A percentile compares a stretch with the other conserved stretches of the same genome.
phyloP scores from a whole-genome alignment of 2,797 vertebrate genomes.

The Microhierax caerulescens region DNA sequence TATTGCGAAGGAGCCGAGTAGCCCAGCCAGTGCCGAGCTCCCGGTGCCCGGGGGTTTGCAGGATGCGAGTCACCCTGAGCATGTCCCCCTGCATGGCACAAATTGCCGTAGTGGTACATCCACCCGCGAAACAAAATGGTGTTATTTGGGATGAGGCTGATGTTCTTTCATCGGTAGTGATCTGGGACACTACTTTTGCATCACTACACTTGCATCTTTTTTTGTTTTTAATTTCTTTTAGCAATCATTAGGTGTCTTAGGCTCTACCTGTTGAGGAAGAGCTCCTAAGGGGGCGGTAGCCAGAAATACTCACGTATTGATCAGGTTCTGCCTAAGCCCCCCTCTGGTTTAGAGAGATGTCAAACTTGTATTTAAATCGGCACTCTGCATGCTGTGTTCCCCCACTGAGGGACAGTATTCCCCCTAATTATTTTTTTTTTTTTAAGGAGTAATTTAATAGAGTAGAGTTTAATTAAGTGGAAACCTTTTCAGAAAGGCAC shows the following conservation, averaged over 20 bases:
- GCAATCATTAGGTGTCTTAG: neutral
- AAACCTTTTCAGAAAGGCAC: neutral
- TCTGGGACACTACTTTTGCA: neutral
- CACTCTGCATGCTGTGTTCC: neutral
- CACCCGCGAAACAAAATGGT: neutral
- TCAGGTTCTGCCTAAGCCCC: neutral
- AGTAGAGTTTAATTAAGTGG: neutral
- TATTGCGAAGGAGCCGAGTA: accelerated
- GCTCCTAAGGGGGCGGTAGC: neutral
- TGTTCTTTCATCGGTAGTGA: accelerated
- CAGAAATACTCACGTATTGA: accelerated
- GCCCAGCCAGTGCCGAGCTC: accelerated
- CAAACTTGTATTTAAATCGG: neutral
- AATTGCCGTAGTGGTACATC: neutral
- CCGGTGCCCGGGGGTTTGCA: neutral
- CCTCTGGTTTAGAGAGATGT: neutral
- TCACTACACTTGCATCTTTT: neutral
- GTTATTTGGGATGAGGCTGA: neutral
- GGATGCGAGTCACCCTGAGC: accelerated
- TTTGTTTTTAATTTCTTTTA: neutral
- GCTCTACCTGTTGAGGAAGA: no score
- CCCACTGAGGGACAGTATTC: neutral
- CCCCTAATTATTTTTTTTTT: neutral
- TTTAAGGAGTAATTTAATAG: neutral
- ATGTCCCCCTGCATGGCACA: accelerated